These are phyloP conservation scores for Ormia ochracea DNA, from an alignment of 2,888 invertebrate genomes.

Conservation along the genomic window DNA sequence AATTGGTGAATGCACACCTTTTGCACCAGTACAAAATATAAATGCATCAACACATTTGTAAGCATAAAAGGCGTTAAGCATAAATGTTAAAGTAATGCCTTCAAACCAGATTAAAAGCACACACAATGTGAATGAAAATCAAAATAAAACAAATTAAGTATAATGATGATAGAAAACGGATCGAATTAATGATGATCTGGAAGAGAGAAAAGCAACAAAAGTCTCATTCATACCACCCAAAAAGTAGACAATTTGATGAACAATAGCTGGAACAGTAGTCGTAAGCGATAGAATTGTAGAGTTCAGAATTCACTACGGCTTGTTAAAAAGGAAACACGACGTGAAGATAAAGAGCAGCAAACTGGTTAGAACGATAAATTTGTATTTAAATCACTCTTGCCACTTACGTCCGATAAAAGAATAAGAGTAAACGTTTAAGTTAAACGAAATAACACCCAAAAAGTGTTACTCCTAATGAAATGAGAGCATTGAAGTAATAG, in stretches of 20 bases:
- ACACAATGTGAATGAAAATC: slow-evolving; percentile 13
- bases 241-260: not conserved
- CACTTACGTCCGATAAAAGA: no score
- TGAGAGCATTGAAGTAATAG: no score
- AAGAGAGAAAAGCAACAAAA: slow-evolving; percentile 18
- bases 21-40: not conserved
- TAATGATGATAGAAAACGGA: slow-evolving; percentile 20
- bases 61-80: no score
- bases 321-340: not conserved
- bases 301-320: not conserved
- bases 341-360: not conserved
- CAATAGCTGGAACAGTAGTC: not conserved
- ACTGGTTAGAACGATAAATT: no score
- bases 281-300: not conserved
- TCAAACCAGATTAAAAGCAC: slow-evolving; percentile 17
- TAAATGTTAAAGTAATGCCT: not conserved
- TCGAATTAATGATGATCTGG: slow-evolving; percentile 45
- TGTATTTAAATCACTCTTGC: no score
- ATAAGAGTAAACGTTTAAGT: no score
- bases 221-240: slow-evolving; percentile 12
- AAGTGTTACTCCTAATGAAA: no score
- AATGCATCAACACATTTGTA: not conserved
- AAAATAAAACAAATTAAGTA: slow-evolving; percentile 30
- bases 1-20: slow-evolving; percentile 13
- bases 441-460: no score